Evolutionary conservation across 1,140 invertebrate genomes (phyloP), one percentile per base, ranked within the genome.

Genomic region (Maconellicoccus hirsutus): DNA sequence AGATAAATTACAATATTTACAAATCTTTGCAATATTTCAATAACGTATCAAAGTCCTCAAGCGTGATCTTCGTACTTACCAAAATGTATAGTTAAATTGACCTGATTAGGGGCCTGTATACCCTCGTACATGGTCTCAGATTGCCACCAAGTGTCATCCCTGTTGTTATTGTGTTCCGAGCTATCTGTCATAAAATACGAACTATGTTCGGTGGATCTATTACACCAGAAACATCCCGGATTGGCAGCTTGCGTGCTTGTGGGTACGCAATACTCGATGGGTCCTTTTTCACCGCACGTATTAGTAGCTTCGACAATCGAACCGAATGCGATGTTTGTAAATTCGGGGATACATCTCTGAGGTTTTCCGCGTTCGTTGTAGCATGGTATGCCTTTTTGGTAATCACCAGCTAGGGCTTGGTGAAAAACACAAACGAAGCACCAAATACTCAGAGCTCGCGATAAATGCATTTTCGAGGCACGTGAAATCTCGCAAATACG

Each of bases 61-160:
- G 29, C 12, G 12, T n/a, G 12, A 33, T 33, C 12, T 12, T 33
- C n/a, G 16, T 12, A 82, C 85, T 84, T 82, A 95, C 94, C 86
- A 71, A 99, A 84, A 77, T 89, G 83, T 10, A 98, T 81, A 0
- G 94, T 98, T 21, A 99, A 81, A 80, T 98, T 97, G 38, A 98
- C 94, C 80, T 88, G 86, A 76, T 89, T 90, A 0, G 94, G 92
- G 78, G 89, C 91, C 78, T 96, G 91, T 19, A 97, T 89, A 16
- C 87, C 89, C 75, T 98, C 93, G 74, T 86, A 86, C 93, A 99
- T 97, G 0, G 97, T 98, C 76, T 97, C 92, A 1, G 94, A 97
- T 78, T 98, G 96, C 96, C 97, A 99, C 94, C 94, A 98, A 0
- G 97, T 98, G 73, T 88, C 87, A 77, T 94, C 92, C 59, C 93